Base-by-base conservation (phyloP, 2,888 invertebrate species). In the Lepidochrysops patricia region DNA sequence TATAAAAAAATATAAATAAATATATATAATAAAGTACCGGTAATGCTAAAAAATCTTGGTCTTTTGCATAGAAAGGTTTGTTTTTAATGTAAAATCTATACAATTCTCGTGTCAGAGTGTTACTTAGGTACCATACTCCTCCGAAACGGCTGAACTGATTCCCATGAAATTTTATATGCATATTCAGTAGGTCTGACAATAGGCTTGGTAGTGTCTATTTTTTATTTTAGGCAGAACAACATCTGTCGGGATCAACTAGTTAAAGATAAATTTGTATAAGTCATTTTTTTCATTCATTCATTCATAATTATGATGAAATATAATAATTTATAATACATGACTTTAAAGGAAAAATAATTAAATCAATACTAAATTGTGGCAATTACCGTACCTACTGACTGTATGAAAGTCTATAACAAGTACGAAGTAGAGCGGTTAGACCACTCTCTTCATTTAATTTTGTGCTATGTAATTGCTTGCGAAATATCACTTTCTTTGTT, bases 361-460 rank as follows among this genome's bases (percentile, higher is more conserved):
- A 26, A 32, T 25, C 15, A 32, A 54, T 56, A 37, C n/a, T 25
- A 29, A 56, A 43, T 48, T 43, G 32, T 57, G 72, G 70, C 73
- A 74, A 76, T 79, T 75, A 79, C 75, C 77, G 80, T 43, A 82
- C 84, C 84, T 88, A 85, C 86, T 78, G 80, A 76, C 76, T 57
- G 60, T 50, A 57, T 62, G 73, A 79, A 74, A 76, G 78, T 76
- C 77, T 80, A 84, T 83, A 86, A 82, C 82, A 84, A 81, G 84
- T 84, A 82, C 71, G 82, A 87, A 88, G 85, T 89, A 84, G 88
- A 89, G 87, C 88, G 84, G 79, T 79, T 77, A 76, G 72, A 76
- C 82, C 78, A 82, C 87, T 87, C 88, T 87, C 86, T 85, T 84
- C 78, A 76, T 76, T 76, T 77, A 81, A 82, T 82, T 43, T 84